Conservation (phyloP, 2,113 vertebrate genomes). For the Garra rufa region DNA sequence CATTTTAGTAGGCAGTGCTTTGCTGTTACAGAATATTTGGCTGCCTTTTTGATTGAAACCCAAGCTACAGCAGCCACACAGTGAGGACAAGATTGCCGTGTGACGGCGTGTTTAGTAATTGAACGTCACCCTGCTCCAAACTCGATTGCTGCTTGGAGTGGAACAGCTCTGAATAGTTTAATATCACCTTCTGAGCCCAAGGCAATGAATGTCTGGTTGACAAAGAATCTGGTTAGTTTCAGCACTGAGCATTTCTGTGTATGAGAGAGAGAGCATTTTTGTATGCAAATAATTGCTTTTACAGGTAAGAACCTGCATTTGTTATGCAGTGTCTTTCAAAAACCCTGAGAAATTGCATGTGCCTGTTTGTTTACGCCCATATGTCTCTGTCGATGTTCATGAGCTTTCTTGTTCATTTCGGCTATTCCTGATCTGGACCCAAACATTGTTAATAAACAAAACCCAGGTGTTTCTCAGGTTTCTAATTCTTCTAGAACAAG, state of each 20-base stretch:
- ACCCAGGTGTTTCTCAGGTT: not conserved
- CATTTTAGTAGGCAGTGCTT: not conserved
- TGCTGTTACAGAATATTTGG: slow-evolving; percentile 4
- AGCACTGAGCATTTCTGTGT: not conserved
- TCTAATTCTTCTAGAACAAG: not conserved
- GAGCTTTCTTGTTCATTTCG: not conserved
- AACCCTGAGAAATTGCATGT: not conserved
- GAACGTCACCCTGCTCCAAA: slow-evolving; percentile 12
- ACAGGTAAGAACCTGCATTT: not conserved
- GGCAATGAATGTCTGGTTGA: slow-evolving; percentile 29
- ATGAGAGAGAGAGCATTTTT: not conserved
- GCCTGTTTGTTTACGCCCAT: not conserved
- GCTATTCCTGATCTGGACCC: not conserved
- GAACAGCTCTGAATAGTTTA: slow-evolving; percentile 21
- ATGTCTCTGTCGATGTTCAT: not conserved
- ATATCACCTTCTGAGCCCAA: slow-evolving; percentile 26
- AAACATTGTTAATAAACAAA: not conserved
- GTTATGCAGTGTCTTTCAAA: not conserved
- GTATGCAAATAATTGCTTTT: slow-evolving; percentile 28
- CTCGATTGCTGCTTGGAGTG: slow-evolving; percentile 6
- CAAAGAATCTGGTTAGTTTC: slow-evolving; percentile 20
- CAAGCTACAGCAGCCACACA: not conserved
- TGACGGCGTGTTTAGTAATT: not conserved
- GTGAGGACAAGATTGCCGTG: slow-evolving; percentile 10
- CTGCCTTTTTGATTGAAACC: slow-evolving; percentile 28